Evolutionary conservation across 2,113 vertebrate species (phyloP), one percentile per base, ranked within the genome.

Genomic region (Sterrhoptilus dennistouni): DNA sequence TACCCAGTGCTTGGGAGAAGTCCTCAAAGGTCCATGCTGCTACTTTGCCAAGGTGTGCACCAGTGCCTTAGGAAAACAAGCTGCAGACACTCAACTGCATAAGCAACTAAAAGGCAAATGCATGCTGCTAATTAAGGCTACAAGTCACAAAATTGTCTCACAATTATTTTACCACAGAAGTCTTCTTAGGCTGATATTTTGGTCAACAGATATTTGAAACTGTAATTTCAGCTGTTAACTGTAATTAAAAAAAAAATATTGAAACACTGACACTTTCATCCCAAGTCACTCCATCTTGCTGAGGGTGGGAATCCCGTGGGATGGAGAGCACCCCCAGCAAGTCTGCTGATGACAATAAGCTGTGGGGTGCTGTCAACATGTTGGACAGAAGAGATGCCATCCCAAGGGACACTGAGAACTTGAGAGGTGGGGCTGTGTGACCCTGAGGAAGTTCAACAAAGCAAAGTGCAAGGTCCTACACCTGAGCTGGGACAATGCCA

Each of bases 261-360:
- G 28, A 16, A 90, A 77, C 29, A 53, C 15, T 60, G 44, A 57
- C 19, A 28, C 18, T 77, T 80, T 16, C n/a, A 74, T 15, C 24
- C 25, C 31, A 71, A 75, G 24, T 45, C 63, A 44, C 12, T 53
- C 35, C 36, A 69, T 27, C 42, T 61, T 50, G 23, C 36, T 38
- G 36, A 59, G 33, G 27, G 27, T 74, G 14, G 59, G 25, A 65
- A 57, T 36, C 14, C 31, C 7, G 3, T 0, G 0, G 42, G 50
- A 72, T 65, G 8, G 12, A 36, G 36, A 44, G 12, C 27, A 50
- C 5, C 12, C 27, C 44, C 22, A 81, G 31, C 18, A 36, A 33
- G 23, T 11, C 4, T n/a, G 76, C 52, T 36, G 44, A 17, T 23
- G 36, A 59, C 36, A 52, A 1, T 8, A 33, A 66, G 15, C 23